These are phyloP conservation scores for Acanthopleura granulata DNA, from an alignment of 2,888 invertebrate species.

Conservation along the genomic window DNA sequence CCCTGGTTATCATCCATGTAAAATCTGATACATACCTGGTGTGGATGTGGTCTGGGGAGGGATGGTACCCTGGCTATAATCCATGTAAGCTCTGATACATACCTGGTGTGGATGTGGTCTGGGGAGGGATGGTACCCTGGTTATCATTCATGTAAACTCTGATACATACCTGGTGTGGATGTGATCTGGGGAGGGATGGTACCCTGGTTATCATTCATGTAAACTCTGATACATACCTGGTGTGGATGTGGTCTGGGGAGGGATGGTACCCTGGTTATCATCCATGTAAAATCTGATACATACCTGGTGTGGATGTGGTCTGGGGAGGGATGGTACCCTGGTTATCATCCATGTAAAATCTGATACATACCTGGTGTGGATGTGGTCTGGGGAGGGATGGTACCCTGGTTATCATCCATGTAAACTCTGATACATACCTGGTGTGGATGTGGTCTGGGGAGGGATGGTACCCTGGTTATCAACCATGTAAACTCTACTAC, in stretches of 20 bases:
- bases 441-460: neutral
- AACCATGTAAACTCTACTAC: conserved; percentile 79
- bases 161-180: neutral
- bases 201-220: conserved; percentile 76
- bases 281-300: conserved; percentile 79
- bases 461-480: conserved; percentile 73
- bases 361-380: conserved; percentile 36
- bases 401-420: conserved; percentile 75
- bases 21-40: conserved; percentile 72
- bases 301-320: neutral
- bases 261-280: conserved; percentile 73
- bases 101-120: neutral
- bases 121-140: conserved; percentile 62
- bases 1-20: conserved; percentile 77
- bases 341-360: conserved; percentile 80
- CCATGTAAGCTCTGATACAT: conserved; percentile 78
- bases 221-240: conserved; percentile 74
- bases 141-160: conserved; percentile 80
- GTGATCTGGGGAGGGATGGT: conserved; percentile 37
- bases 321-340: conserved; percentile 62
- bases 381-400: conserved; percentile 18
- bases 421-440: conserved; percentile 75
- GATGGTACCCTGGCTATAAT: conserved; percentile 74
- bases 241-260: neutral
- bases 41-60: neutral